Evolutionary conservation across 2,113 vertebrate genomes (phyloP), one percentile per base, ranked within the genome.

Genomic region (Paramormyrops kingsleyae): DNA sequence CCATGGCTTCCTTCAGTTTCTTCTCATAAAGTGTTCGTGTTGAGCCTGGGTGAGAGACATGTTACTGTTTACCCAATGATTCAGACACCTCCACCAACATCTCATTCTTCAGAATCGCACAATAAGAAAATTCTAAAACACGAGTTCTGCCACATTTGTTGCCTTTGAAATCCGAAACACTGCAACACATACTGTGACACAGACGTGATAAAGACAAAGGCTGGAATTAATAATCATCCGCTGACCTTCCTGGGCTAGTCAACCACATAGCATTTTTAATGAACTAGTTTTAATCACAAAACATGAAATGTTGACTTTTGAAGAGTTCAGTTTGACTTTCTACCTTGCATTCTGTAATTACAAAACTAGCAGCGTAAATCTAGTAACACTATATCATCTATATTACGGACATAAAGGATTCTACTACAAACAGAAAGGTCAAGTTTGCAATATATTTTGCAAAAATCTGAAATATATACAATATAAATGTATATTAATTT

Each of bases 11-110:
- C 9, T 89, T 90, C 17, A 96, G 92, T 92, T 95, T 95, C 91
- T 93, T 95, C 90, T 95, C 93, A 53, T 95, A 95, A 89, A 96
- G 92, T 5, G 85, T 87, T 19, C 94, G 89, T 70, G 95, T 95
- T 1, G 94, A 92, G 1, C 70, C 95, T 96, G 42, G 13, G 50
- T 87, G 9, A 87, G 85, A 53, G 15, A 87, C 27, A 87, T 2
- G 50, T 39, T 53, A 39, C 1, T 7, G 5, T 49, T 27, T 12
- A 87, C 5, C 49, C 12, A 87, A 17, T 5, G 39, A 80, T 42
- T n/a, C 77, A 83, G 35, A 42, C 35, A 85, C 8, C n/a, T n/a
- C 19, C 83, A 84, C 10, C 24, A 27, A 5, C 31, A 19, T 39
- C 31, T 80, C 35, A 70, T n/a, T 77, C 21, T 39, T 17, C 31